Percentiles rank a stretch among this genome's conserved stretches.
phyloP scores from a whole-genome alignment of 2,888 invertebrate species.

The Agrochola macilenta region DNA sequence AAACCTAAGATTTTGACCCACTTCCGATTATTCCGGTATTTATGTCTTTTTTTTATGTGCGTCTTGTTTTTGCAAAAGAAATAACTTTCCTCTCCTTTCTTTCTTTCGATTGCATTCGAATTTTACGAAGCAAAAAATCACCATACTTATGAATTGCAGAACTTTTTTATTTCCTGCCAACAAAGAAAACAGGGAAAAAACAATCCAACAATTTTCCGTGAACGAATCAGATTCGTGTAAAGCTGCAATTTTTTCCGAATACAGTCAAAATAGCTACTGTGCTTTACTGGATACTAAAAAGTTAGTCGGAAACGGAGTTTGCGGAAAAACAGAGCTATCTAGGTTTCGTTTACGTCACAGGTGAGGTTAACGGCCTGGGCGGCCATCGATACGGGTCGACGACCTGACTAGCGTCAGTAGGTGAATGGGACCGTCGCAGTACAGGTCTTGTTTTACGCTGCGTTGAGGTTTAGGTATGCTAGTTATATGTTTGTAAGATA shows the following conservation, averaged over 20 bases:
- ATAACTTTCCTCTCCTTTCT: too few relatives aligned
- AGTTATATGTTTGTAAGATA: not conserved
- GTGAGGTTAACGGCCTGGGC: constrained; percentile 58
- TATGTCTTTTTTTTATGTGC: too few relatives aligned
- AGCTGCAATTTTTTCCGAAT: constrained; percentile 15
- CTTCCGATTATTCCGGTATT: not conserved
- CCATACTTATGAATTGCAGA: not conserved
- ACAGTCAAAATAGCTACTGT: constrained; percentile 9
- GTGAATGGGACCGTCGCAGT: constrained; percentile 51
- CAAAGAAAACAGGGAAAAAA: constrained; percentile 38
- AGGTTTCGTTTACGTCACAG: constrained; percentile 61
- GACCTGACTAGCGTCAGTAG: constrained; percentile 55
- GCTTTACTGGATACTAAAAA: constrained; percentile 38
- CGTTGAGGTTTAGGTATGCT: not conserved
- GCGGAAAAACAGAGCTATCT: constrained; percentile 54
- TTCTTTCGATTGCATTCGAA: not conserved
- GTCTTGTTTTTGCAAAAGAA: too few relatives aligned
- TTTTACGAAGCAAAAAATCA: constrained; percentile 5
- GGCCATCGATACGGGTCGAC: constrained; percentile 69
- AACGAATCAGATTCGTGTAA: not conserved
- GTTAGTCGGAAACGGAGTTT: constrained; percentile 33
- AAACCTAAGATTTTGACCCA: not conserved
- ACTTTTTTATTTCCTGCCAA: constrained; percentile 24
- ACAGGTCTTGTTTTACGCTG: constrained; percentile 25
- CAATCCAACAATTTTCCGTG: not conserved